Conservation (phyloP, 2,888 invertebrate genomes). For the Dusona sp. region DNA sequence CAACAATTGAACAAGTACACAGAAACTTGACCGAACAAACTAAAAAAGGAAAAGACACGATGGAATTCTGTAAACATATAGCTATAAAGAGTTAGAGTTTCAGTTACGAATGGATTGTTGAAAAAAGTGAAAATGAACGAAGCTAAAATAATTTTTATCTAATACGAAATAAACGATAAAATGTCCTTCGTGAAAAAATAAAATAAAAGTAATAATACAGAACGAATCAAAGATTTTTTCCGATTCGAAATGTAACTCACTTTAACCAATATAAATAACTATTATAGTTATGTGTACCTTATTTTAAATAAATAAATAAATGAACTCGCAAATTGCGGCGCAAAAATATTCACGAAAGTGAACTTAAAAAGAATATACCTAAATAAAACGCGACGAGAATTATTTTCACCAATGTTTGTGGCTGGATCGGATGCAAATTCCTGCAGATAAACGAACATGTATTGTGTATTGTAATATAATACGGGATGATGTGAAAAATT, state of each 20-base stretch:
- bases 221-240: constrained; percentile 47
- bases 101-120: constrained; percentile 18
- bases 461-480: constrained; percentile 47
- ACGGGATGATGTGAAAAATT: constrained; percentile 6
- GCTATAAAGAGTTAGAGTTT: constrained; percentile 17
- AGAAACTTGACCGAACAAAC: neutral
- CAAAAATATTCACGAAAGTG: constrained; percentile 14
- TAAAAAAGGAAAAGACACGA: constrained; percentile 4
- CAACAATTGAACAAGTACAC: constrained; percentile 10
- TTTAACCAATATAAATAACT: constrained; percentile 45
- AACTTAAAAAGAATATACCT: neutral
- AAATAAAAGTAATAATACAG: constrained; percentile 12
- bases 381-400: neutral
- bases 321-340: neutral
- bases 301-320: constrained; percentile 16
- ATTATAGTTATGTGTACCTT: constrained; percentile 55
- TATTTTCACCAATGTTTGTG: constrained; percentile 38
- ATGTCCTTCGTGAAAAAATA: constrained; percentile 39
- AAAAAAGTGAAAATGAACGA: constrained; percentile 18
- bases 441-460: constrained; percentile 1
- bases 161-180: constrained; percentile 43
- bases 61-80: constrained; percentile 33
- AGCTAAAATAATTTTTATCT: constrained; percentile 62
- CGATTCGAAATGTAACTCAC: constrained; percentile 45
- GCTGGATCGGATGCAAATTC: constrained; percentile 20